Percentiles rank a stretch among this genome's conserved stretches.
Conservation (phyloP, 2,888 invertebrate species). For the Acanthacorydalis orientalis region DNA sequence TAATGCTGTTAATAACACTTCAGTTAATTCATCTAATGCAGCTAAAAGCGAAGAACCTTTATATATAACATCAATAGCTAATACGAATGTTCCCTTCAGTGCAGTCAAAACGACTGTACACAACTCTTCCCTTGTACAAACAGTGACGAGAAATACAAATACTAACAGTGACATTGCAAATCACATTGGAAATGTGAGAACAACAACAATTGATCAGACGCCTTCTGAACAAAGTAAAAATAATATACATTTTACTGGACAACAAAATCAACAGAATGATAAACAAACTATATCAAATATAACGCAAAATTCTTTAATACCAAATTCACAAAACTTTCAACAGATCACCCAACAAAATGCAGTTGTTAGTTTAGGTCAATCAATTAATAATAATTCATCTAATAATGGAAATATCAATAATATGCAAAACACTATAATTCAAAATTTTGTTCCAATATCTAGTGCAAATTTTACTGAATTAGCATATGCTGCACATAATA, state of each 20-base stretch:
- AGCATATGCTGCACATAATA: background rate
- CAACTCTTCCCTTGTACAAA: background rate
- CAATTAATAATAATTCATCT: background rate
- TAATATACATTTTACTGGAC: too few species aligned
- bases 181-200: background rate
- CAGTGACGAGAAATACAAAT: background rate
- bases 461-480: background rate
- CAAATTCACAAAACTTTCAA: background rate
- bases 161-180: background rate
- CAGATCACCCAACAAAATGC: too few species aligned
- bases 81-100: background rate
- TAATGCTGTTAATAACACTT: background rate
- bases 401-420: background rate
- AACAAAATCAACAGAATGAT: background rate
- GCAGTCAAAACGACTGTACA: background rate
- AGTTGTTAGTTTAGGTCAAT: too few species aligned
- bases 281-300: background rate
- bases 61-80: background rate
- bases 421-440: background rate
- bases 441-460: background rate
- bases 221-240: background rate
- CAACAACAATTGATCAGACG: background rate
- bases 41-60: background rate
- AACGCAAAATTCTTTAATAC: background rate
- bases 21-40: background rate